Conservation (phyloP, 2,113 vertebrate genomes). For the Conger conger region DNA sequence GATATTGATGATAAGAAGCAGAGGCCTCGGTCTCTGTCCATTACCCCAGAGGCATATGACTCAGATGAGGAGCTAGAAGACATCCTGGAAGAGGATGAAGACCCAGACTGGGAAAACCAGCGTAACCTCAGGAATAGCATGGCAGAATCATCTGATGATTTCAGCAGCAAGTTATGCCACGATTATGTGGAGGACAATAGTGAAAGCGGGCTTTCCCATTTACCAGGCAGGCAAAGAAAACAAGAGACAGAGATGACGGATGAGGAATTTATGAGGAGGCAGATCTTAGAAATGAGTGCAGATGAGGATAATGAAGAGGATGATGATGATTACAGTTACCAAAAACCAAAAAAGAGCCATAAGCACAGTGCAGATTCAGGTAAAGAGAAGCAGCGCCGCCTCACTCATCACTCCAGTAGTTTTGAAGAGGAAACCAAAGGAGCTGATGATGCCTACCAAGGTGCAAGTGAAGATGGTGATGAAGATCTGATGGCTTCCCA, state of each 20-base stretch:
- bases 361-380: conserved; percentile 77
- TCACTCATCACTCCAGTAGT: conserved; percentile 79
- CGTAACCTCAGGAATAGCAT: conserved; percentile 69
- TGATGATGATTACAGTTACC: conserved; percentile 68
- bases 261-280: conserved; percentile 96
- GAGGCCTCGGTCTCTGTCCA: conserved; percentile 88
- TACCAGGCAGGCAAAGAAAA: conserved; percentile 78
- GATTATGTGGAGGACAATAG: conserved; percentile 97
- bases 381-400: conserved; percentile 83
- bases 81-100: conserved; percentile 79
- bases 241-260: conserved; percentile 76
- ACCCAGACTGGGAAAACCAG: conserved; percentile 72
- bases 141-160: conserved; percentile 87
- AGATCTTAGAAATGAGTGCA: conserved; percentile 97
- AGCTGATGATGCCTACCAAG: conserved; percentile 64
- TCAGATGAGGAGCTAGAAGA: conserved; percentile 88
- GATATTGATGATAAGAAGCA: conserved; percentile 68
- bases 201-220: conserved; percentile 87
- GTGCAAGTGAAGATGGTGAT: conserved; percentile 63
- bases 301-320: conserved; percentile 93
- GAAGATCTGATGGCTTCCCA: conserved; percentile 73
- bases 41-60: conserved; percentile 83
- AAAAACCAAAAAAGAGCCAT: conserved; percentile 72
- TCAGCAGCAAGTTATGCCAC: conserved; percentile 90
- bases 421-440: conserved; percentile 82